Evolutionary conservation across 2,888 invertebrate species (phyloP), one percentile per base, ranked within the genome.

Genomic region (Endotricha flammealis): DNA sequence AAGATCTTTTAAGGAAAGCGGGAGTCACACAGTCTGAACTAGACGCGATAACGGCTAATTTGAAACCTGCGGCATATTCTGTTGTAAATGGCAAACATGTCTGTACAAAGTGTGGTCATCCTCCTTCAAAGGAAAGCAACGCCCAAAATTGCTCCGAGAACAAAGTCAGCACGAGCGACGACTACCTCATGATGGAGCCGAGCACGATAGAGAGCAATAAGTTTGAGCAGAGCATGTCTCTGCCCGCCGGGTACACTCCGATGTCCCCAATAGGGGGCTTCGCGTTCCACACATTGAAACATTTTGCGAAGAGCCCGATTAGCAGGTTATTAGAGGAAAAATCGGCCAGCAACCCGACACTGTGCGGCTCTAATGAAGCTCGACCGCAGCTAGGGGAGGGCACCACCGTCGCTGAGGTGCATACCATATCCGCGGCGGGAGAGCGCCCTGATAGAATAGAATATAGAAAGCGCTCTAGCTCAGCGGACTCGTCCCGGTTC

Each of bases 401-500:
- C 0, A 24, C 45, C 4, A 32, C 12, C 6, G 28, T 25, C 0
- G 35, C 42, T 1, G 52, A 53, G 10, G 25, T 30, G 10, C 45
- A 48, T 2, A 35, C 38, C 1, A 39, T 48, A 2, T 41, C 50
- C 2, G 20, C 41, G 3, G 64, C 50, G 2, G 20, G 41, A 2
- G 65, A 65, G 6, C 57, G 64, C 1, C 23, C 48, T 0, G 55
- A 59, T 8, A 50, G 53, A 29, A 45, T 59, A 10, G 71, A 72
- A 32, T 70, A 64, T 38, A 57, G 90, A 34, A 90, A 90, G 56
- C 79, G 92, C n/a, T 92, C 92, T 0, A 92, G 92, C 50, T 93
- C 93, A 0, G 93, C 92, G 0, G 93, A 93, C 62, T 92, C 93
- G 0, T 91, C 92, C 1, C 88, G 91, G 38, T 91, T 91, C 44